Percentiles rank a stretch among this genome's conserved stretches.
Evolutionary conservation across 64 coral and sea anemone genomes (phyloP).

Genomic region (Actinia tenebrosa): DNA sequence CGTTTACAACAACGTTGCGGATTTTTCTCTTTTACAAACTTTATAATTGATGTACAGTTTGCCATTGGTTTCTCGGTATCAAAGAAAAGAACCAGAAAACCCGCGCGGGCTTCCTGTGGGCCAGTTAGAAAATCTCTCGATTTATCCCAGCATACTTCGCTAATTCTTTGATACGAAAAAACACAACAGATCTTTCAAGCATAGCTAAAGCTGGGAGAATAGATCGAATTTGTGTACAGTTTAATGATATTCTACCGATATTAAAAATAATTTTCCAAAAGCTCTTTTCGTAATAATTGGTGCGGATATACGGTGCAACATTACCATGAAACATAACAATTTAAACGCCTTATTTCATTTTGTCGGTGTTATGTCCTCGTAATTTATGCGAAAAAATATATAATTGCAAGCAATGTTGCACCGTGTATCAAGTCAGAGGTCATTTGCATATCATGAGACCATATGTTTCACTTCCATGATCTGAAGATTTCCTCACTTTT

Average conservation of each 20-base stretch:
- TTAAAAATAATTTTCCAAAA: constrained; percentile 11
- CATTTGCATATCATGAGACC: background rate
- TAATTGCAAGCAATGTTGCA: no score
- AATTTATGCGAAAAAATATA: no score
- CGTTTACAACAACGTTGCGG: background rate
- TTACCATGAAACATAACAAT: no score
- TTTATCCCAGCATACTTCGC: background rate
- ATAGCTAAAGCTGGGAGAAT: constrained; percentile 14
- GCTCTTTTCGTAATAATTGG: background rate
- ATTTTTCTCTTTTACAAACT: constrained; percentile 14
- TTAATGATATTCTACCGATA: background rate
- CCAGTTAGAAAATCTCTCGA: no score
- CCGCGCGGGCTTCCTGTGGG: background rate
- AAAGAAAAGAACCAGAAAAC: background rate
- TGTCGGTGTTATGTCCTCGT: no score
- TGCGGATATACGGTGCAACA: background rate
- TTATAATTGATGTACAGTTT: constrained; percentile 6
- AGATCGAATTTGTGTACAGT: background rate
- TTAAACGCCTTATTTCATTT: no score
- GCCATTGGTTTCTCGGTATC: background rate
- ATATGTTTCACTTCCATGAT: background rate
- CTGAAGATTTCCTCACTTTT: background rate
- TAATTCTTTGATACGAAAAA: constrained; percentile 9
- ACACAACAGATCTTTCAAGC: background rate
- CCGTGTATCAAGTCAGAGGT: background rate